Percentiles rank a stretch among this genome's conserved stretches.
Evolutionary conservation across 2,888 invertebrate species (phyloP).

Genomic region (Galeruca laticollis): DNA sequence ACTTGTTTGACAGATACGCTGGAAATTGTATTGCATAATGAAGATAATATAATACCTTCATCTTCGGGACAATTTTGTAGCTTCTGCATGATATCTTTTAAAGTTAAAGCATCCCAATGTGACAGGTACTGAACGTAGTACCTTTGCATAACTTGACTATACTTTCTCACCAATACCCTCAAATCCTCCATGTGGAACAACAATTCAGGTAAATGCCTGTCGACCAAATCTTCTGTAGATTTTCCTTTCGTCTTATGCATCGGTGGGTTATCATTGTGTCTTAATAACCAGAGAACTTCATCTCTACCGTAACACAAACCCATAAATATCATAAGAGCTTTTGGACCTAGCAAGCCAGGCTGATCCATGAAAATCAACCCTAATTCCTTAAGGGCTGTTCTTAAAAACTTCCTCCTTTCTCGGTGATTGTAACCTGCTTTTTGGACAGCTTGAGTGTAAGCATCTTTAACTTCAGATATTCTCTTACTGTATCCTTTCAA

Average conservation of each 20-base stretch:
- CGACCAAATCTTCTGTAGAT: conserved; percentile 92
- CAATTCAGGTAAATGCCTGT: conserved; percentile 95
- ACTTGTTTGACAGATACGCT: conserved; percentile 93
- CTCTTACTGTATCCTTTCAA: conserved; percentile 95
- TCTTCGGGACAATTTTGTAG: conserved; percentile 91
- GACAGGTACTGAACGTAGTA: conserved; percentile 98
- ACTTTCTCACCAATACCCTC: conserved; percentile 92
- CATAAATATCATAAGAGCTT: conserved; percentile 96
- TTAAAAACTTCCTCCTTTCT: conserved; percentile 94
- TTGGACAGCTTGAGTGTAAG: conserved; percentile 89
- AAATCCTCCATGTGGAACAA: conserved; percentile 99
- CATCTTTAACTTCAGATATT: conserved; percentile 96
- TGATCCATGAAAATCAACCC: conserved; percentile 97
- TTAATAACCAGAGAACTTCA: conserved; percentile 95
- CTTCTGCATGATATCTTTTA: conserved; percentile 87
- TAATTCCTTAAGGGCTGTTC: conserved; percentile 95
- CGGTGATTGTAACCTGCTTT: conserved; percentile 93
- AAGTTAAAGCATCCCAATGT: conserved; percentile 93
- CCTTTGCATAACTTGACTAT: conserved; percentile 82
- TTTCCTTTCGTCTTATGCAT: conserved; percentile 84
- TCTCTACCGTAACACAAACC: conserved; percentile 95
- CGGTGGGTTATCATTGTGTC: conserved; percentile 97
- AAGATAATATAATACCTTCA: conserved; percentile 93
- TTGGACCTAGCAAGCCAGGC: conserved; percentile 96
- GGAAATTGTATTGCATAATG: conserved; percentile 90